Evolutionary conservation across 1,140 invertebrate genomes (phyloP).

Genomic region (Rhyzopertha dominica): DNA sequence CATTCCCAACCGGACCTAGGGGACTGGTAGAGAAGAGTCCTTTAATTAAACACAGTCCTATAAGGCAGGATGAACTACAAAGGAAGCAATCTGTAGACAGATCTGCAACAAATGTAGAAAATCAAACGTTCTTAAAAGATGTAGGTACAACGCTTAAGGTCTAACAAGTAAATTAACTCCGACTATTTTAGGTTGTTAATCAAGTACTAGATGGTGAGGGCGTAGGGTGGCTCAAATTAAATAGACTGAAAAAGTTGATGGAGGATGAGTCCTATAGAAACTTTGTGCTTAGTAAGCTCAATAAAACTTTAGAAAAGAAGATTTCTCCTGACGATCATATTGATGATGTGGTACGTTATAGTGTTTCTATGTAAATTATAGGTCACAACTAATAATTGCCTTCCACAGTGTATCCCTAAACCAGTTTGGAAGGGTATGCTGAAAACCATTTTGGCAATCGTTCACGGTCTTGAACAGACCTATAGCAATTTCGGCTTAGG

Average conservation of each 20-base stretch:
- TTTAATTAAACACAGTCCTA: slow-evolving; percentile 77
- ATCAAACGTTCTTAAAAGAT: slow-evolving; percentile 82
- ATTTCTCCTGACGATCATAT: slow-evolving; percentile 94
- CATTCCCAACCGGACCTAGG: slow-evolving; percentile 72
- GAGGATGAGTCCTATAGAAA: slow-evolving; percentile 98
- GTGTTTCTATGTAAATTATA: slow-evolving; percentile 10
- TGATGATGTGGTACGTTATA: slow-evolving; percentile 86
- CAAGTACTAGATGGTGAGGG: slow-evolving; percentile 94
- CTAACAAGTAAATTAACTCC: neutral
- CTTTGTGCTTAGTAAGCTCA: slow-evolving; percentile 91
- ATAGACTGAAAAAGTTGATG: slow-evolving; percentile 93
- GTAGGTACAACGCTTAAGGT: no score
- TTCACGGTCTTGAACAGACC: slow-evolving; percentile 86
- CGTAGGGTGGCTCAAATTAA: slow-evolving; percentile 93
- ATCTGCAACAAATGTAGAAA: slow-evolving; percentile 73
- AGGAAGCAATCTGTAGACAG: slow-evolving; percentile 62
- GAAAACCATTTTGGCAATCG: slow-evolving; percentile 83
- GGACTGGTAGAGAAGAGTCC: slow-evolving; percentile 85
- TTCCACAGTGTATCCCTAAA: slow-evolving; percentile 73
- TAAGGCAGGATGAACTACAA: slow-evolving; percentile 60
- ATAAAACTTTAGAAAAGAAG: slow-evolving; percentile 89
- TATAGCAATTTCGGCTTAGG: slow-evolving; percentile 91
- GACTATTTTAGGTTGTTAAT: slow-evolving; percentile 72
- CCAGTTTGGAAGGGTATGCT: slow-evolving; percentile 95
- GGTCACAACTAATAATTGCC: slow-evolving; percentile 10